A percentile compares a stretch with the other conserved stretches of the same genome.
These are phyloP conservation scores for Thecocarcelia acutangulata DNA, from an alignment of 2,888 invertebrate species.

Conservation along the genomic window DNA sequence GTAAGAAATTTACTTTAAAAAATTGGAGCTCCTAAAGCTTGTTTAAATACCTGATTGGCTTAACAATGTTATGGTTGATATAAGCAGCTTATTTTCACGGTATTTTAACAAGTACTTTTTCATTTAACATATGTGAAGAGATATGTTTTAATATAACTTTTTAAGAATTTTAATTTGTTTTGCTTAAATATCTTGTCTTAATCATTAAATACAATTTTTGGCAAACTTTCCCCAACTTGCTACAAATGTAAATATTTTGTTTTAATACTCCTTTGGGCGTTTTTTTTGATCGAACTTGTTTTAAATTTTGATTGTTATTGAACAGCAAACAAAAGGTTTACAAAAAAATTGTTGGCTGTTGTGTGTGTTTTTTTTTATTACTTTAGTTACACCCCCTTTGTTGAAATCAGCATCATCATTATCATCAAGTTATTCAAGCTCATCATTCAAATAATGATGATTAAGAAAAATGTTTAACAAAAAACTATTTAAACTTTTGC, in stretches of 20 bases:
- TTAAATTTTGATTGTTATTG: conserved; percentile 77
- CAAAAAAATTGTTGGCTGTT: conserved; percentile 39
- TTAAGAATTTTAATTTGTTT: too few species aligned
- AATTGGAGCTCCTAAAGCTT: too few species aligned
- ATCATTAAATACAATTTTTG: too few species aligned
- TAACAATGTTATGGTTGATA: too few species aligned
- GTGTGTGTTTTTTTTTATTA: conserved; percentile 62
- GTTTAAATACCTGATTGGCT: too few species aligned
- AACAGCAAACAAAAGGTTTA: conserved; percentile 62
- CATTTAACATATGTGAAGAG: too few species aligned
- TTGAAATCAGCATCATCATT: conserved; percentile 60
- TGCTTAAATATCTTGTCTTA: too few species aligned
- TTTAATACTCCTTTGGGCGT: conserved; percentile 68
- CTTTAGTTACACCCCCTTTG: conserved; percentile 68
- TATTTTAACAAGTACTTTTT: too few species aligned
- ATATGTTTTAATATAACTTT: too few species aligned
- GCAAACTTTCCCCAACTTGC: conserved; percentile 3
- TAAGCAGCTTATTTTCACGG: too few species aligned
- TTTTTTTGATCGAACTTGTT: conserved; percentile 77
- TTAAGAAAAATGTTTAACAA: conserved; percentile 36
- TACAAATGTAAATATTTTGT: too few species aligned
- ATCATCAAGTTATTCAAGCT: conserved; percentile 13
- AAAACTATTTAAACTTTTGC: conserved; percentile 52
- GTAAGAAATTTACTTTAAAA: too few species aligned
- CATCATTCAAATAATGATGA: conserved; percentile 51